These are phyloP conservation scores for Erpetoichthys calabaricus DNA, from an alignment of 2,797 vertebrate genomes.

Conservation along the genomic window DNA sequence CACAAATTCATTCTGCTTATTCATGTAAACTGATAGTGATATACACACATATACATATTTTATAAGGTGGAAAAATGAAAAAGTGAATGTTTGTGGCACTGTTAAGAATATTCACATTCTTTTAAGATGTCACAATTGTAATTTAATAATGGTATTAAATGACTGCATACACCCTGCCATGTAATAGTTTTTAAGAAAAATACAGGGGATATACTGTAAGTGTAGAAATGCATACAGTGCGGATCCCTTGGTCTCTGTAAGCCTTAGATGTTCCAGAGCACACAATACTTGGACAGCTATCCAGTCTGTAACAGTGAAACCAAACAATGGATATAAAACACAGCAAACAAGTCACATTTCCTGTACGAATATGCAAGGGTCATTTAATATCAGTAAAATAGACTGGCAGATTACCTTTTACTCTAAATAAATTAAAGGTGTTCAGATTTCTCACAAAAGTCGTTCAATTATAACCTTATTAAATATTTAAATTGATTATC, in stretches of 20 bases:
- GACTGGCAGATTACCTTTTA: constrained; percentile 31
- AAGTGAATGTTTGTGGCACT: constrained; percentile 32
- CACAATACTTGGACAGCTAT: constrained; percentile 27
- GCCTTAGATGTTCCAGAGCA: constrained; percentile 28
- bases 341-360: constrained; percentile 21
- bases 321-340: constrained; percentile 9
- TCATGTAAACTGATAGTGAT: no score
- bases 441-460: no score
- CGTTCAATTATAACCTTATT: no score
- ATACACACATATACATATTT: no score
- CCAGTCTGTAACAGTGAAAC: constrained; percentile 33
- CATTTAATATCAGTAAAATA: constrained; percentile 41
- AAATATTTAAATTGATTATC: no score
- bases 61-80: no score
- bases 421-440: no score
- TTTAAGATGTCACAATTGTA: constrained; percentile 16
- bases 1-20: no score
- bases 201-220: constrained; percentile 23
- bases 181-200: constrained; percentile 26
- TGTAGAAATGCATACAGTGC: constrained; percentile 21
- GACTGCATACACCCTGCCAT: constrained; percentile 11
- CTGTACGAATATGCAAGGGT: constrained; percentile 33
- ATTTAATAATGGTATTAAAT: constrained; percentile 1
- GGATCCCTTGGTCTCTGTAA: constrained; percentile 21
- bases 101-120: constrained; percentile 40